Conservation (phyloP, 1,140 invertebrate genomes). For the Heliconius hewitsoni region DNA sequence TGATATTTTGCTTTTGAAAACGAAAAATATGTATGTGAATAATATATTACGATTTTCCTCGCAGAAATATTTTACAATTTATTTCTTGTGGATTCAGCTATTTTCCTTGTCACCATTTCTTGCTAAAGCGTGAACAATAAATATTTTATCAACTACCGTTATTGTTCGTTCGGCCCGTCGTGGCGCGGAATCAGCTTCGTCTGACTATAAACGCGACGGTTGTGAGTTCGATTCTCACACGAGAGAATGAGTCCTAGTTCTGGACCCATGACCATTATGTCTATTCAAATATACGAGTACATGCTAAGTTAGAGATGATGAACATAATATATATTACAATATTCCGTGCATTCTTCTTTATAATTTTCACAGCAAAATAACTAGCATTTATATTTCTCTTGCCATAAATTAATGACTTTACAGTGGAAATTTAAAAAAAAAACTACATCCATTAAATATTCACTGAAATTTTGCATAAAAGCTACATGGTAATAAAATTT, state of each 20-base stretch:
- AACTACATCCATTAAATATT: neutral
- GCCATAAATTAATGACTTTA: conserved; percentile 15
- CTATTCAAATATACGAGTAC: neutral
- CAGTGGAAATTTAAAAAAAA: conserved; percentile 13
- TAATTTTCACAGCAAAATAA: conserved; percentile 6
- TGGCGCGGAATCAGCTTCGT: no score
- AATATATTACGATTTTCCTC: neutral
- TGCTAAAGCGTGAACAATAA: neutral
- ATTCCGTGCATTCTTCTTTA: neutral
- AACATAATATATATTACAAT: neutral
- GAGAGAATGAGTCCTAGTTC: no score
- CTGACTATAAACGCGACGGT: no score
- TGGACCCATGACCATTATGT: neutral
- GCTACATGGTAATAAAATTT: conserved; percentile 26
- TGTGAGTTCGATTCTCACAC: no score
- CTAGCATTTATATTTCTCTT: neutral
- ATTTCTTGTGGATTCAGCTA: neutral
- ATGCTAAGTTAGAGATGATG: neutral
- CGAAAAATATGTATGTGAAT: neutral
- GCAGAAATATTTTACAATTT: neutral
- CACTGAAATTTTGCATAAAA: conserved; percentile 18
- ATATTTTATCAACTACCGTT: neutral
- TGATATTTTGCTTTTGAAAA: conserved; percentile 7
- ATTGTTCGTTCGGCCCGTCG: no score
- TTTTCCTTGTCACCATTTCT: neutral